These are phyloP conservation scores for Aramus guarauna DNA, from an alignment of 2,113 vertebrate genomes.

Conservation along the genomic window DNA sequence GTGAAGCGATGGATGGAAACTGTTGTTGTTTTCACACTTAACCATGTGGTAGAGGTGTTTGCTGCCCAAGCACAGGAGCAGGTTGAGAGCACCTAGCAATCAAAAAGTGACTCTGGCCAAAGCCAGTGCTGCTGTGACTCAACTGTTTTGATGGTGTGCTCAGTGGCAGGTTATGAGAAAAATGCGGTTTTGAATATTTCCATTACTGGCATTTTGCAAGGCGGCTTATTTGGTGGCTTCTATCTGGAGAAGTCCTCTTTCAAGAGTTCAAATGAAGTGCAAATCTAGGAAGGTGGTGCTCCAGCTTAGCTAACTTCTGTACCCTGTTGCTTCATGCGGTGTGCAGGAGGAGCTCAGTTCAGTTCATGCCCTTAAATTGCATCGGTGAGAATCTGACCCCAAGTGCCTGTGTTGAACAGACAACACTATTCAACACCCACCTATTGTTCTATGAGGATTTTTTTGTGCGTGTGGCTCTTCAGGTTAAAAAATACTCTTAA, in stretches of 20 bases:
- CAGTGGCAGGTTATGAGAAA: neutral
- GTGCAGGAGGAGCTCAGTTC: neutral
- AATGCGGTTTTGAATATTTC: neutral
- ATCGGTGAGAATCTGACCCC: neutral
- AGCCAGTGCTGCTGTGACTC: neutral
- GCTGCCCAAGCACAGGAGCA: neutral
- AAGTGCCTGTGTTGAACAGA: neutral
- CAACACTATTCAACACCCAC: neutral
- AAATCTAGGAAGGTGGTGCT: neutral
- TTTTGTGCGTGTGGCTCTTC: neutral
- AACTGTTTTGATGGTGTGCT: neutral
- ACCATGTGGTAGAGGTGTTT: neutral
- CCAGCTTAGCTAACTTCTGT: neutral
- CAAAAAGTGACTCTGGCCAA: neutral
- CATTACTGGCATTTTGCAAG: neutral
- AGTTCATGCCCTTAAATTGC: neutral
- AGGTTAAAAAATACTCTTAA: neutral
- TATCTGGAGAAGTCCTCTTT: neutral
- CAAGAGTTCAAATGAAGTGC: neutral
- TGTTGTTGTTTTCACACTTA: neutral
- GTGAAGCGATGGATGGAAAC: neutral
- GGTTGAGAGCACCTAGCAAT: neutral
- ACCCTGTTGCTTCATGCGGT: neutral
- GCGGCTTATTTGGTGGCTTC: neutral
- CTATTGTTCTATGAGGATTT: fast-evolving